Evolutionary conservation across 1,140 invertebrate genomes (phyloP).

Genomic region (Oscheius sp.): DNA sequence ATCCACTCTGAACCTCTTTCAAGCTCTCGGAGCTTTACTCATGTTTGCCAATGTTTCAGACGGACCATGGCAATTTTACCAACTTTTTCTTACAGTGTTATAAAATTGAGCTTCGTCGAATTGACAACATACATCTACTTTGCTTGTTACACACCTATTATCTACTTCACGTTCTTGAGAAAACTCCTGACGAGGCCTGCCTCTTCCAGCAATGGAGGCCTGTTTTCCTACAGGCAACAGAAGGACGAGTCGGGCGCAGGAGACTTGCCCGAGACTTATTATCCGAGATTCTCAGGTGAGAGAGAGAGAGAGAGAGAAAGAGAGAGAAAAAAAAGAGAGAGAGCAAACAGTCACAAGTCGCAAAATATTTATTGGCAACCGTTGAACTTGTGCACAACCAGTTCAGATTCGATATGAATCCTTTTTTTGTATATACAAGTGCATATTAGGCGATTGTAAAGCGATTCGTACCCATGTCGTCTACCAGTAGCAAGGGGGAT

Average conservation of each 20-base stretch:
- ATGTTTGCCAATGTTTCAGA: conserved; percentile 29
- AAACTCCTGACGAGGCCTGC: conserved; percentile 13
- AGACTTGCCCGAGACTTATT: conserved; percentile 25
- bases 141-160: conserved; percentile 13
- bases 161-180: conserved; percentile 35
- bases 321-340: too few species aligned
- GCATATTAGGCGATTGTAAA: too few species aligned
- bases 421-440: too few species aligned
- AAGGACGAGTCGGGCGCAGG: conserved; percentile 30
- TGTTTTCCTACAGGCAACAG: conserved; percentile 33
- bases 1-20: conserved; percentile 15
- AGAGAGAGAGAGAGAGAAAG: too few species aligned
- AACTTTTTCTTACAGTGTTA: neutral
- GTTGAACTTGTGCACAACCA: too few species aligned
- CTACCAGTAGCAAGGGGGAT: too few species aligned
- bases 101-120: conserved; percentile 14
- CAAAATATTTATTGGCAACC: too few species aligned
- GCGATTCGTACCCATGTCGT: too few species aligned
- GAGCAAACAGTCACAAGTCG: too few species aligned
- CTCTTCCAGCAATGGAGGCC: conserved; percentile 13
- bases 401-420: too few species aligned
- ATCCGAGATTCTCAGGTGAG: conserved; percentile 31
- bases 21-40: conserved; percentile 22
- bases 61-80: conserved; percentile 17
- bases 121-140: conserved; percentile 30